Evolutionary conservation across 2,888 invertebrate species (phyloP), one percentile per base, ranked within the genome.

Genomic region (Agrochola litura): DNA sequence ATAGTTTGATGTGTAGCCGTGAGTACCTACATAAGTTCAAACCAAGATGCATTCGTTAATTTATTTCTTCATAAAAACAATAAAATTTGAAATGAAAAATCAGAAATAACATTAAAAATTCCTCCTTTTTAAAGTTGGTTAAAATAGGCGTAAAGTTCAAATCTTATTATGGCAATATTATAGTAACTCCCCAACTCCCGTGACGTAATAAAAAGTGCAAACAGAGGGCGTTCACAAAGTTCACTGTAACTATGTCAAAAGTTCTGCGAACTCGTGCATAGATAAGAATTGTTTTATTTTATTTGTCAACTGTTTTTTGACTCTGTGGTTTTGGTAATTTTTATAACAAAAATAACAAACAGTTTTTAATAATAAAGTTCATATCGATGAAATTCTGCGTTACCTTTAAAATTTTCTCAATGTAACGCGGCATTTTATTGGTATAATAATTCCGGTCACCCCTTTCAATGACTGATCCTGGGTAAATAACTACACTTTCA

Each of bases 161-260:
- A 66, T 70, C 25, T 2, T 81, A 66, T 8, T 67, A 81, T 81
- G 80, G 80, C 81, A 81, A 81, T 75, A 81, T 67, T 67, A n/a
- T 19, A 19, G 9, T 49, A 25, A 43, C n/a, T 70, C 60, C 77
- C 37, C 41, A 30, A 60, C 30, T 76, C 52, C 60, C 65, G 69
- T 81, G 81, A 81, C 66, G 75, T 75, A 73, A 54, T 6, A n/a
- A 22, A 43, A 73, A 58, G 52, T 37, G 16, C 6, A 14, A 14
- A 9, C 25, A 56, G 25, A 54, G 22, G 37, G 41, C 25, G 37
- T 49, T 56, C 22, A n/a, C n/a, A 67, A 61, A 77, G 77, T 73
- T 82, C 78, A 77, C 41, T 43, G 1, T 4, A 65, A 78, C 2
- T 22, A 66, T 70, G 83, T 85, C 85, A 83, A 76, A 78, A 70